Percentiles rank a stretch among this genome's conserved stretches.
These are phyloP conservation scores for Alexandromys fortis DNA, from an alignment of 2,113 vertebrate species.

Conservation along the genomic window DNA sequence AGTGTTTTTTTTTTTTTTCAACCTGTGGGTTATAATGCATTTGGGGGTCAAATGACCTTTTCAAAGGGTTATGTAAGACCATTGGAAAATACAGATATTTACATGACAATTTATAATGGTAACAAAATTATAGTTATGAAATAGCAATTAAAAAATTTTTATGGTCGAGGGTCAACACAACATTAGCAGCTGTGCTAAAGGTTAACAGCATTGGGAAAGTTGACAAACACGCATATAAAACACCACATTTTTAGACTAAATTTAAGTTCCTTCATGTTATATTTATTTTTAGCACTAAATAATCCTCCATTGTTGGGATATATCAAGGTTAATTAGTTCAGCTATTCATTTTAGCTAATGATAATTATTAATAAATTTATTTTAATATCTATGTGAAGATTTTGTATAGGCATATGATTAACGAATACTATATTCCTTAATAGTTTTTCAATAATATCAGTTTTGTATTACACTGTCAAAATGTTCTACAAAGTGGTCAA, in stretches of 20 bases:
- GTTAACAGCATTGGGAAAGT: not conserved
- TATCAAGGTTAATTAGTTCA: not conserved
- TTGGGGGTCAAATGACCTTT: not conserved
- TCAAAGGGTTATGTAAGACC: not conserved
- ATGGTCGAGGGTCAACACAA: not conserved
- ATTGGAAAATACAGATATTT: not conserved
- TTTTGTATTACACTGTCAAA: not conserved
- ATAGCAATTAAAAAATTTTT: not conserved
- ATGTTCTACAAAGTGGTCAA: not conserved
- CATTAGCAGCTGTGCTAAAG: not conserved
- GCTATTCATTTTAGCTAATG: not conserved
- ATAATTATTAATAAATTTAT: not conserved
- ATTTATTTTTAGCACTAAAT: not conserved
- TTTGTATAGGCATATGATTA: not conserved
- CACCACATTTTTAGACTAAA: not conserved
- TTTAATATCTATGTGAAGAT: not conserved
- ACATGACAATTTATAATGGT: not conserved
- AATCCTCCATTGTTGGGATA: not conserved
- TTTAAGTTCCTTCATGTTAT: not conserved
- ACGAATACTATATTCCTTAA: not conserved
- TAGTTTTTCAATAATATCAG: not conserved
- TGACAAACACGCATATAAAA: not conserved
- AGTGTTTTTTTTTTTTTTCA: not conserved
- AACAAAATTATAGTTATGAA: not conserved
- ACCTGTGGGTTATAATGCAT: not conserved